A percentile compares a stretch with the other conserved stretches of the same genome.
phyloP scores from a whole-genome alignment of 2,888 invertebrate genomes.

The Morpho achilles region DNA sequence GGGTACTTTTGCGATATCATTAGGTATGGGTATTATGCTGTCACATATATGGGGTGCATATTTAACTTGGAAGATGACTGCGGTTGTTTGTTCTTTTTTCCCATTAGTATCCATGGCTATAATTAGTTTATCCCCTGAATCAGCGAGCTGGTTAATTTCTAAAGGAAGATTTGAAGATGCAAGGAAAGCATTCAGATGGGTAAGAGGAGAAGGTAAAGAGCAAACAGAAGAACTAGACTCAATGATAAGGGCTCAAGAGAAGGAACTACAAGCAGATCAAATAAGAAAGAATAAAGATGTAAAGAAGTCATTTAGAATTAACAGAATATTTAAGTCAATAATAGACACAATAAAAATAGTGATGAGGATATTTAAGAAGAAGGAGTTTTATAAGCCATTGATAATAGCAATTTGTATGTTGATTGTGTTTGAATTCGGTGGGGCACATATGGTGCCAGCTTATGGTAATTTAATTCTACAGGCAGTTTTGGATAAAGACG shows the following conservation, averaged over 20 bases:
- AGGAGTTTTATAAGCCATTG: constrained; percentile 68
- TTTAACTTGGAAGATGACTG: constrained; percentile 79
- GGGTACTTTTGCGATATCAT: constrained; percentile 80
- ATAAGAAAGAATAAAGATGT: constrained; percentile 38
- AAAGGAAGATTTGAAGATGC: constrained; percentile 79
- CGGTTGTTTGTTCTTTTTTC: constrained; percentile 71
- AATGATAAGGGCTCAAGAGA: constrained; percentile 61
- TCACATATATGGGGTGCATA: constrained; percentile 82
- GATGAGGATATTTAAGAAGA: constrained; percentile 64
- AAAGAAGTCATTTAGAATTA: constrained; percentile 37
- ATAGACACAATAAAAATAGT: constrained; percentile 48
- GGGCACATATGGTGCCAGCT: constrained; percentile 69
- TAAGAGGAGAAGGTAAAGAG: constrained; percentile 72
- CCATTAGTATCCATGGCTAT: constrained; percentile 70
- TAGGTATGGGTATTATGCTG: constrained; percentile 81
- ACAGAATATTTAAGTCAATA: constrained; percentile 44
- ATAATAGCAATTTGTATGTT: constrained; percentile 69
- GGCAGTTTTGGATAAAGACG: constrained; percentile 55
- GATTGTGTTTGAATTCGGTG: constrained; percentile 70
- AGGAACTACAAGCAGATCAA: constrained; percentile 42
- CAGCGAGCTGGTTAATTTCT: constrained; percentile 83
- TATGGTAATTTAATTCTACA: constrained; percentile 67
- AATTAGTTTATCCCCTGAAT: constrained; percentile 78
- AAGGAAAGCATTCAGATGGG: constrained; percentile 78
- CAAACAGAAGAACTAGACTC: constrained; percentile 64